These are phyloP conservation scores for Rhingia rostrata DNA, from an alignment of 2,888 invertebrate genomes.

Conservation along the genomic window DNA sequence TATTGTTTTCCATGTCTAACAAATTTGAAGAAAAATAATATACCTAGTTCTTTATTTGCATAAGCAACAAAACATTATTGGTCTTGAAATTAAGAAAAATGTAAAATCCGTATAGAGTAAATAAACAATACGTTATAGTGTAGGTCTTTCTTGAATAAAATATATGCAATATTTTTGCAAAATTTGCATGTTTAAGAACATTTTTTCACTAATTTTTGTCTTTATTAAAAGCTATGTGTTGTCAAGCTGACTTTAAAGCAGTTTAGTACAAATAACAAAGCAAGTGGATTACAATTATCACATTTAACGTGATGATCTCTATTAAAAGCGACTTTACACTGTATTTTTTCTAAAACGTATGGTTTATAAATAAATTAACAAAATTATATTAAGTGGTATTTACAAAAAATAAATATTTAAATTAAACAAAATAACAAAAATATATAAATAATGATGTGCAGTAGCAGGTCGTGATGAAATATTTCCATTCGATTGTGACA, in stretches of 20 bases:
- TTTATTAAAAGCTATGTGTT: background rate
- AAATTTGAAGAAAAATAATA: conserved; percentile 47
- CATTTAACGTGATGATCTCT: background rate
- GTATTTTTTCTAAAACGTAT: conserved; percentile 9
- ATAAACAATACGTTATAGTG: background rate
- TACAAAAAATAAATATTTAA: conserved; percentile 44
- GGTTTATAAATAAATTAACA: conserved; percentile 1
- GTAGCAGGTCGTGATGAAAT: conserved; percentile 57
- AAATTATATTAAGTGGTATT: conserved; percentile 30
- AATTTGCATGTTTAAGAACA: conserved; percentile 1
- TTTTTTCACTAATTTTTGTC: background rate
- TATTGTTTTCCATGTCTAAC: conserved; percentile 61
- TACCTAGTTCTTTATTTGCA: conserved; percentile 28
- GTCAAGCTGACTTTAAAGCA: background rate
- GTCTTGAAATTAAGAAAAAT: conserved; percentile 34
- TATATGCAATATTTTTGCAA: conserved; percentile 4
- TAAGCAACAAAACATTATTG: conserved; percentile 51
- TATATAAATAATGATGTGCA: conserved; percentile 50
- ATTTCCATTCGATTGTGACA: conserved; percentile 62
- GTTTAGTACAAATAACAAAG: background rate
- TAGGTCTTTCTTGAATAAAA: background rate
- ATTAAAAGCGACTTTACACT: conserved; percentile 6
- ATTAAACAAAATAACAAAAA: conserved; percentile 2
- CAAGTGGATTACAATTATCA: conserved; percentile 8
- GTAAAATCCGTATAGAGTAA: conserved; percentile 21